These are phyloP conservation scores for Dromococcyx pavoninus DNA, from an alignment of 2,797 vertebrate species.

Conservation along the genomic window DNA sequence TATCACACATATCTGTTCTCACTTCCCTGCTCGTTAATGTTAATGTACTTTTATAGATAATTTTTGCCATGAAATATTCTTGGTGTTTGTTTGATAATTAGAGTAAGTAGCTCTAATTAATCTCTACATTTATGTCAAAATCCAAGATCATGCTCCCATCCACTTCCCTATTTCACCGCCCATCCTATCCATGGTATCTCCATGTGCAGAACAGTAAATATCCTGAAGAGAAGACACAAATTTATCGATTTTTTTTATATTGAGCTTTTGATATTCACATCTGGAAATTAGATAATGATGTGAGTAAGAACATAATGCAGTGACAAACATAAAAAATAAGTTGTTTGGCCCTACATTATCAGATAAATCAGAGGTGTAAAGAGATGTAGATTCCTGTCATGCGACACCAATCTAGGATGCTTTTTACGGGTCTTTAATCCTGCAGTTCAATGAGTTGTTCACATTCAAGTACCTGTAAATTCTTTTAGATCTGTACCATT, in stretches of 20 bases:
- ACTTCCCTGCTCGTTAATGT: neutral
- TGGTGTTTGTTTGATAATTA: neutral
- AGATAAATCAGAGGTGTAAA: slow-evolving; percentile 12
- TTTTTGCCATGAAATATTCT: neutral
- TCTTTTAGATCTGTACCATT: slow-evolving; percentile 22
- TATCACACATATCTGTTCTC: neutral
- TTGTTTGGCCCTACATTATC: neutral
- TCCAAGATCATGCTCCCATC: slow-evolving; percentile 9
- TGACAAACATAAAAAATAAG: neutral
- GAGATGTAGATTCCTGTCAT: neutral
- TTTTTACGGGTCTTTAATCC: slow-evolving; percentile 38
- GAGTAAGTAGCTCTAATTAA: neutral
- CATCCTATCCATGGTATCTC: neutral
- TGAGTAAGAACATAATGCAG: neutral
- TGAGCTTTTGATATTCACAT: slow-evolving; percentile 9
- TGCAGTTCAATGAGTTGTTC: slow-evolving; percentile 4
- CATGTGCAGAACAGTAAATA: slow-evolving; percentile 6
- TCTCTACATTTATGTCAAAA: slow-evolving; percentile 11
- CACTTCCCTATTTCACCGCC: neutral
- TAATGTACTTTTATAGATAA: neutral
- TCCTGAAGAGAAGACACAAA: neutral
- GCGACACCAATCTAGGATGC: neutral
- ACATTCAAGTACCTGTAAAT: neutral
- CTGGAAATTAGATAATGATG: neutral
- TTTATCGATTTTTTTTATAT: neutral